Base-by-base conservation (phyloP, 2,797 vertebrate genomes). In the Peromyscus aztecus region DNA sequence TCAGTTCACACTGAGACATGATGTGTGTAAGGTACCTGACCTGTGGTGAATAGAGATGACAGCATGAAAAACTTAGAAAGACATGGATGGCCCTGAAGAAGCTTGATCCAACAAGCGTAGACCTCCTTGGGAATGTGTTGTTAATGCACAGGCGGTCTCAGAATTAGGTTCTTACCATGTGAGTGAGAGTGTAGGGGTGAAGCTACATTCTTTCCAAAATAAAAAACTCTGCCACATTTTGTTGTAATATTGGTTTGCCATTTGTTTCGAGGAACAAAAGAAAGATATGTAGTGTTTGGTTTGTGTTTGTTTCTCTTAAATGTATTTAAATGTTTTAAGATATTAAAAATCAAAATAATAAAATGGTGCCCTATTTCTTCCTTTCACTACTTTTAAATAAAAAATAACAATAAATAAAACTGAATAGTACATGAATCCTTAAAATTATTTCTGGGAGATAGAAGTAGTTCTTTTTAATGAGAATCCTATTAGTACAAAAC, bases 331-430 rank as follows among this genome's bases (percentile, higher is more conserved):
- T 94, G 57, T 69, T 46, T 94, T 89, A 61, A 75, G 87, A 83
- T 49, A 11, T 86, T 94, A 90, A 96, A 96, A 77, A 76, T 97
- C 43, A 97, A 96, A 96, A 93, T 94, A 88, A 92, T 82, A 55
- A 2, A 97, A 83, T 52, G 65, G 12, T 93, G n/a, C 77, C 40
- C 73, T 78, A 59, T 67, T 95, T 95, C 49, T 92, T 92, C 65
- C 55, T 94, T 95, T 94, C 67, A 91, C n/a, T n/a, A 76, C 71
- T 92, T 88, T 95, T 82, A 89, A 90, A 97, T 63, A 63, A 43
- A 59, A 65, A 65, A 31, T 31, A 46, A 63, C 29, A 75, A 75
- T 75, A 43, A 94, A 83, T 96, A 90, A 95, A 96, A 94, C 19
- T 88, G n/a, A 97, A 76, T 92, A 89, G 40, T 43, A 86, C 40